These are phyloP conservation scores for Bacillus rossius DNA, from an alignment of 1,140 invertebrate genomes.

Conservation along the genomic window DNA sequence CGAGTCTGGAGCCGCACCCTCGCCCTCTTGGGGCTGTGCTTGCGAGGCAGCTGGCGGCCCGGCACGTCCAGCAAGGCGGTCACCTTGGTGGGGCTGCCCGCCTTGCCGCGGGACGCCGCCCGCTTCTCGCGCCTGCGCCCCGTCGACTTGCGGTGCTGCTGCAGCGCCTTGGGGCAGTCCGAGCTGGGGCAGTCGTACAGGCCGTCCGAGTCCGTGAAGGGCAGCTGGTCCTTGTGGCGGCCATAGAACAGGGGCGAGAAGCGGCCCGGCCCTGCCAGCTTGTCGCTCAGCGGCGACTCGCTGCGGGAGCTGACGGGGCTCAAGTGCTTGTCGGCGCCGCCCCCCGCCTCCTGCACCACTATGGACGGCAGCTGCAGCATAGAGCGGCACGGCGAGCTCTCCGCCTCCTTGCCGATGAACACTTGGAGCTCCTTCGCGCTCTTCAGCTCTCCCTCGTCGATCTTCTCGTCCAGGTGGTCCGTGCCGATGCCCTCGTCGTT, in stretches of 20 bases:
- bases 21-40: slow-evolving; percentile 28
- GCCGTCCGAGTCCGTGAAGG: slow-evolving; percentile 68
- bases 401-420: slow-evolving; percentile 42
- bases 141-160: slow-evolving; percentile 19
- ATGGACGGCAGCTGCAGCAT: slow-evolving; percentile 54
- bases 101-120: slow-evolving; percentile 15
- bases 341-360: slow-evolving; percentile 49
- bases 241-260: slow-evolving; percentile 66
- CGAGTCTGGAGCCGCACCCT: slow-evolving; percentile 20
- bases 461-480: slow-evolving; percentile 57
- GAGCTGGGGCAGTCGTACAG: slow-evolving; percentile 71
- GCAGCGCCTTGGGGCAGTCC: slow-evolving; percentile 42
- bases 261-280: slow-evolving; percentile 49
- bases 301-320: slow-evolving; percentile 69
- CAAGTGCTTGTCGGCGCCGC: slow-evolving; percentile 46
- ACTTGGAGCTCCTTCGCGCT: slow-evolving; percentile 60
- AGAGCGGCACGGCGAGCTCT: slow-evolving; percentile 18
- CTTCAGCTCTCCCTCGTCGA: slow-evolving; percentile 52
- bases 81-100: slow-evolving; percentile 11
- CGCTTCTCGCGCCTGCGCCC: slow-evolving; percentile 19
- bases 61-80: slow-evolving; percentile 29
- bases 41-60: slow-evolving; percentile 19
- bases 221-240: slow-evolving; percentile 48
- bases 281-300: slow-evolving; percentile 69
- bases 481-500: slow-evolving; percentile 66